Evolutionary conservation across 2,797 vertebrate species (phyloP).

Genomic region (Acropternis orthonyx): DNA sequence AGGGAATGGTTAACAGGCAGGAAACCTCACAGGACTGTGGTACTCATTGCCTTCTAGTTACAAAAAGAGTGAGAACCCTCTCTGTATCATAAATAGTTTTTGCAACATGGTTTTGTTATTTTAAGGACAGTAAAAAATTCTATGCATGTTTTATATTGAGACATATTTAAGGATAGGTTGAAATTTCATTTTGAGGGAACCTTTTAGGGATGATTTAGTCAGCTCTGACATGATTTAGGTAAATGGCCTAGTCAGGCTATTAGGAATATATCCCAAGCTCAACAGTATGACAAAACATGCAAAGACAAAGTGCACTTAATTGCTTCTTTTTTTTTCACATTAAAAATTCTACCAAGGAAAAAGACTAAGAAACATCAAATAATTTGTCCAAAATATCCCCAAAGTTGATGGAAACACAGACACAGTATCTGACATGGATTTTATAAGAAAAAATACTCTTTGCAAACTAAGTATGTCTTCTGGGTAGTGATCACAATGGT

Average conservation of each 20-base stretch:
- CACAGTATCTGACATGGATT: neutral
- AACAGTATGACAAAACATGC: neutral
- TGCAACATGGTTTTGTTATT: neutral
- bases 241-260: neutral
- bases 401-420: neutral
- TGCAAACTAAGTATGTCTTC: neutral
- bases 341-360: neutral
- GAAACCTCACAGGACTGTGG: neutral
- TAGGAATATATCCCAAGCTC: neutral
- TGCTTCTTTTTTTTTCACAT: neutral
- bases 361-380: neutral
- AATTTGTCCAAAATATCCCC: neutral
- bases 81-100: neutral
- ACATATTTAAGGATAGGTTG: neutral
- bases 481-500: neutral
- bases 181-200: conserved; percentile 4
- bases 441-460: neutral
- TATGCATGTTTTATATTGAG: neutral
- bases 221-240: neutral
- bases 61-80: neutral
- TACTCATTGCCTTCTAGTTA: neutral
- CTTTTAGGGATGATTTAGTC: conserved; percentile 50
- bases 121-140: neutral
- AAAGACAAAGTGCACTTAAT: neutral
- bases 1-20: neutral